Evolutionary conservation across 2,888 invertebrate genomes (phyloP), one percentile per base, ranked within the genome.

Genomic region (Fragum fragum): DNA sequence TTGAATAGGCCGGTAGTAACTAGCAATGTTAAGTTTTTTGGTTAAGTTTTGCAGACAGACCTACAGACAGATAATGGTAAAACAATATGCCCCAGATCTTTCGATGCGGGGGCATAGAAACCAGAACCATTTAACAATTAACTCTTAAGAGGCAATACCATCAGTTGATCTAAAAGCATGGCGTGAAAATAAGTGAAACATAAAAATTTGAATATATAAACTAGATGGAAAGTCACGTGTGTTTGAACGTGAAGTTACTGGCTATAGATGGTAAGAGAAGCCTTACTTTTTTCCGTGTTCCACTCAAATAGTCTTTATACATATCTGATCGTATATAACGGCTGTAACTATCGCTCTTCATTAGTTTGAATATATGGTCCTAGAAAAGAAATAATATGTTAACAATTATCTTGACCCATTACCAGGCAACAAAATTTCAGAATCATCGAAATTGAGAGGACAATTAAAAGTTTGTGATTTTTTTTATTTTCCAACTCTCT

Each of bases 331-430:
- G 97, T 73, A 99, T 96, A 94, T 99, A 99, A 90, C 99, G 96
- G 74, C 99, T 99, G 94, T 99, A 99, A 93, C 98, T 99, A 95
- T 99, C 99, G 88, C 98, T 98, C 94, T 99, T 99, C 99, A 99
- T 99, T 90, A 99, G 96, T 93, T 99, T 98, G 95, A 99, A 99
- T 53, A 99, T 99, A 95, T 99, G 99, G 9, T 98, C 98, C 98
- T 98, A 95, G 69, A 92, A 92, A 32, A 70, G 73, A 77, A 59
- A 72, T 36, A 6, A 36, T n/a, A n/a, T n/a, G n/a, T n/a, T n/a
- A n/a, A n/a, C n/a, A n/a, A n/a, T n/a, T n/a, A n/a, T n/a, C n/a
- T n/a, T n/a, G n/a, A n/a, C n/a, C n/a, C n/a, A n/a, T n/a, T n/a
- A n/a, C n/a, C n/a, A n/a, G n/a, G n/a, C n/a, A n/a, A n/a, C n/a